Percentiles rank a stretch among this genome's conserved stretches.
Evolutionary conservation across 2,888 invertebrate genomes (phyloP).

Genomic region (Conchocele bisecta): DNA sequence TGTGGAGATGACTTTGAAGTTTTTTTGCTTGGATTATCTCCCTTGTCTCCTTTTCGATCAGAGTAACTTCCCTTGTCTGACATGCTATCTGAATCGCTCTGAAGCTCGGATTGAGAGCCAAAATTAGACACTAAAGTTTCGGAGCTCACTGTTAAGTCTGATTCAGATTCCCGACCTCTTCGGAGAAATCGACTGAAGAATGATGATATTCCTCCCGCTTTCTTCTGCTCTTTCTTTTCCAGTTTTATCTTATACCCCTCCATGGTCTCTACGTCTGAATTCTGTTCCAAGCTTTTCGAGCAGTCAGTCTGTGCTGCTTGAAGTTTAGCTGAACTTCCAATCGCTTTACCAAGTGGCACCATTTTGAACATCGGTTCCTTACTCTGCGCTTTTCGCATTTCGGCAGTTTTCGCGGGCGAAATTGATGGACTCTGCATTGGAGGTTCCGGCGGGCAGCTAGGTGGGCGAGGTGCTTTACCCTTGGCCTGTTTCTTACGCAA

Average conservation of each 20-base stretch:
- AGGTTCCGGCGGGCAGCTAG: conserved; percentile 67
- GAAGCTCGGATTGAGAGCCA: conserved; percentile 24
- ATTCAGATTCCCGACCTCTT: conserved; percentile 62
- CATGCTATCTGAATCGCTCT: conserved; percentile 26
- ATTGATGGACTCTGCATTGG: conserved; percentile 45
- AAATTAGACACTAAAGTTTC: conserved; percentile 39
- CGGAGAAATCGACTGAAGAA: conserved; percentile 73
- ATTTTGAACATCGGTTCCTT: conserved; percentile 74
- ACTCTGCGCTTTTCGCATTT: conserved; percentile 47
- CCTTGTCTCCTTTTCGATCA: conserved; percentile 11
- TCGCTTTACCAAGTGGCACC: conserved; percentile 73
- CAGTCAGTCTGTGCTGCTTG: conserved; percentile 32
- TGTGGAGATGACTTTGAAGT: conserved; percentile 53
- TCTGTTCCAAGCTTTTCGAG: not conserved
- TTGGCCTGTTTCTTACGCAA: conserved; percentile 70
- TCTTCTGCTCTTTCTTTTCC: conserved; percentile 53
- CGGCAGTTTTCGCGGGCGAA: conserved; percentile 47
- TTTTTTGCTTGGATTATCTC: conserved; percentile 34
- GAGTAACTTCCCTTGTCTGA: conserved; percentile 41
- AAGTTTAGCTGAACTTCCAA: conserved; percentile 40
- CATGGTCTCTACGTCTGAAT: conserved; percentile 35
- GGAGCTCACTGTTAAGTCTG: conserved; percentile 38
- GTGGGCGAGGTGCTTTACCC: conserved; percentile 72
- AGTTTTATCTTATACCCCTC: conserved; percentile 47
- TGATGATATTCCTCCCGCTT: conserved; percentile 69